A percentile compares a stretch with the other conserved stretches of the same genome.
Evolutionary conservation across 2,797 vertebrate species (phyloP).

Genomic region (Chaetophractus vellerosus): DNA sequence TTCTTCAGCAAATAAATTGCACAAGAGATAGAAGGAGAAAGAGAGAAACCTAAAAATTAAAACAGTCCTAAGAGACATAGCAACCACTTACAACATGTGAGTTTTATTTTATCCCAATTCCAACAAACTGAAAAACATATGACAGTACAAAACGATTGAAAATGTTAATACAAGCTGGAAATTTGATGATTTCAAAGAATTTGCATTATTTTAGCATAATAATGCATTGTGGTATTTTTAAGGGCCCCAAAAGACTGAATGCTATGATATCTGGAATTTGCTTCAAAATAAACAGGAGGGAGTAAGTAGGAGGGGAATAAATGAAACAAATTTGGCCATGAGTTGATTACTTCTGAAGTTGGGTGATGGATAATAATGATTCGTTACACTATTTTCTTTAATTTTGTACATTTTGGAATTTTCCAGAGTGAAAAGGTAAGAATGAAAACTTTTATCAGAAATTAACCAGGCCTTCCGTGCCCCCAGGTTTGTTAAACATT

Average conservation of each 20-base stretch:
- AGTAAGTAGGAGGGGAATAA: no score
- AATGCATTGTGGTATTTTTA: not conserved
- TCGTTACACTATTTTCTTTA: not conserved
- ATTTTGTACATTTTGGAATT: not conserved
- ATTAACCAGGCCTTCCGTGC: not conserved
- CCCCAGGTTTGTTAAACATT: not conserved
- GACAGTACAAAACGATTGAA: not conserved
- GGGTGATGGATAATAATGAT: not conserved
- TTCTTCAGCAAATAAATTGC: no score
- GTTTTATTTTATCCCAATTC: conserved; percentile 2
- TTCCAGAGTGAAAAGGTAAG: not conserved
- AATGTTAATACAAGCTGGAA: conserved; percentile 1
- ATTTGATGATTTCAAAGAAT: not conserved
- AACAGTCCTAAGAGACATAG: not conserved
- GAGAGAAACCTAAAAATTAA: no score
- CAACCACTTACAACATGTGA: conserved; percentile 9
- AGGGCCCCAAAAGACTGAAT: not conserved
- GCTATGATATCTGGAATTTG: not conserved
- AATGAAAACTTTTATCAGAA: not conserved
- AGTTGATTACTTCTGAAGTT: not conserved
- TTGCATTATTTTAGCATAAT: not conserved
- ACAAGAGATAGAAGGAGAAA: no score
- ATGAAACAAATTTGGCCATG: not conserved
- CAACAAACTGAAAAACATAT: not conserved
- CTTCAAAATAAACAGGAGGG: no score